Evolutionary conservation across 2,888 invertebrate genomes (phyloP).

Genomic region (Petrophora chlorosata): DNA sequence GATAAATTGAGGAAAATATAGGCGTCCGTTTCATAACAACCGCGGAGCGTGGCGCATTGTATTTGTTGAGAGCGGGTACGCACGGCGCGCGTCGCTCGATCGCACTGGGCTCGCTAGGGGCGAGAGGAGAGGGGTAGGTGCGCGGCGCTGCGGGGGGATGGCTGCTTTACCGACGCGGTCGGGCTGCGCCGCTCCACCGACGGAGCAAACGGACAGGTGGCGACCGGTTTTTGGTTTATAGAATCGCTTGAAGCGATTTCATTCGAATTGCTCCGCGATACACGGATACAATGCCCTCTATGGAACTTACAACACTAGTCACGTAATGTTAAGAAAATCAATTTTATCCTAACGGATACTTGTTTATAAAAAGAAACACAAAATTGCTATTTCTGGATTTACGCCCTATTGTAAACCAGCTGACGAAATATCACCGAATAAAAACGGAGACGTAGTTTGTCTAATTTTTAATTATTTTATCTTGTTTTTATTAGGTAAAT

Average conservation of each 20-base stretch:
- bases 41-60: constrained; percentile 72
- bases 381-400: too few species aligned
- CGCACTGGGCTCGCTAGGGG: constrained; percentile 68
- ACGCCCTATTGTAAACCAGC: too few species aligned
- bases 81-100: constrained; percentile 77
- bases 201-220: constrained; percentile 66
- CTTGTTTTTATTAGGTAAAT: too few species aligned
- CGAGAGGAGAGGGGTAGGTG: constrained; percentile 52
- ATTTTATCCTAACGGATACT: too few species aligned
- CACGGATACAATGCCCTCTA: not conserved
- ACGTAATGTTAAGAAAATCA: too few species aligned
- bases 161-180: constrained; percentile 52
- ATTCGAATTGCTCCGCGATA: constrained; percentile 1
- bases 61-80: constrained; percentile 56
- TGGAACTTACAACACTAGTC: too few species aligned
- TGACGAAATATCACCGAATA: too few species aligned
- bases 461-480: too few species aligned
- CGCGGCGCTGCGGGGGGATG: constrained; percentile 50
- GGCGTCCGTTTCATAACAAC: constrained; percentile 69
- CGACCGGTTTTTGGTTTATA: constrained; percentile 43
- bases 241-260: constrained; percentile 31
- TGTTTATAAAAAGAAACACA: too few species aligned
- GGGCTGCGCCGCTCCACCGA: constrained; percentile 48
- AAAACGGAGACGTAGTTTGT: too few species aligned
- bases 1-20: constrained; percentile 67